These are phyloP conservation scores for Sesia apiformis DNA, from an alignment of 2,888 invertebrate species.

Conservation along the genomic window DNA sequence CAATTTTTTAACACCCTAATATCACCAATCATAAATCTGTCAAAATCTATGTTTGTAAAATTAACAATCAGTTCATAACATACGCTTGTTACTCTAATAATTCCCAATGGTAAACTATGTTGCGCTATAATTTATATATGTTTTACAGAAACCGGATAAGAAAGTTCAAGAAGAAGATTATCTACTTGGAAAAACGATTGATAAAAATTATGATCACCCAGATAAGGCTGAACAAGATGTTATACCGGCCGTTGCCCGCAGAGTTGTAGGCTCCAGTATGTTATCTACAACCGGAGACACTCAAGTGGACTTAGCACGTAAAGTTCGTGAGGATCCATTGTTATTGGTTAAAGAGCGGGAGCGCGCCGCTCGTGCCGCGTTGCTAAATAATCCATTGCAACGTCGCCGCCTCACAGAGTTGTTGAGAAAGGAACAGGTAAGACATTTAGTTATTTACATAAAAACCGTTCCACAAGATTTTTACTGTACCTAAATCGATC, in stretches of 20 bases:
- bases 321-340: conserved; percentile 94
- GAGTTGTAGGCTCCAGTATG: conserved; percentile 63
- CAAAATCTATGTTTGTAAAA: too few relatives aligned
- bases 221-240: conserved; percentile 81
- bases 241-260: conserved; percentile 77
- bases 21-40: too few relatives aligned
- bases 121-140: background rate
- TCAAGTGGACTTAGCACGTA: conserved; percentile 90
- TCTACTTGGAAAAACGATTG: conserved; percentile 86
- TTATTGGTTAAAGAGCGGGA: conserved; percentile 92
- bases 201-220: conserved; percentile 81
- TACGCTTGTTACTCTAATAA: too few relatives aligned
- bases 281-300: conserved; percentile 66
- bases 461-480: too few relatives aligned
- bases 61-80: too few relatives aligned
- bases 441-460: background rate
- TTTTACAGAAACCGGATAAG: conserved; percentile 71
- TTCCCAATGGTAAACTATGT: too few relatives aligned
- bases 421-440: conserved; percentile 76
- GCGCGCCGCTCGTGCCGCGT: conserved; percentile 87
- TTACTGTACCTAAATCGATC: too few relatives aligned
- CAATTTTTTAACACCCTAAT: too few relatives aligned
- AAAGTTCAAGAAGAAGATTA: conserved; percentile 89
- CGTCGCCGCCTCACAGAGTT: conserved; percentile 89
- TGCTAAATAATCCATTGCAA: conserved; percentile 94